Percentiles rank a stretch among this genome's conserved stretches.
Conservation (phyloP, 2,797 vertebrate species). For the Falco concolor region DNA sequence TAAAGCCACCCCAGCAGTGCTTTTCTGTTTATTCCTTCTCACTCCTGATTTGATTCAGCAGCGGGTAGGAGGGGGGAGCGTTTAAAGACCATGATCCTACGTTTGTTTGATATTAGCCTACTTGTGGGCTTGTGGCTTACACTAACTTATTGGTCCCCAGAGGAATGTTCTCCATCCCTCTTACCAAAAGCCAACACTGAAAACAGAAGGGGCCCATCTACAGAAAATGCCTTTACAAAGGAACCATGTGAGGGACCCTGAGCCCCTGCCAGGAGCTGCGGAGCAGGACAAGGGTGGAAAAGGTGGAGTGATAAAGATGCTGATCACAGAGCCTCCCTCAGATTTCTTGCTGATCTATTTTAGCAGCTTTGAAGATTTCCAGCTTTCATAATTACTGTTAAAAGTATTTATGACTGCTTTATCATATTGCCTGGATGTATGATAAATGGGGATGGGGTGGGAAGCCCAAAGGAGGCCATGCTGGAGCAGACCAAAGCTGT, state of each 20-base stretch:
- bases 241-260: not conserved
- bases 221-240: not conserved
- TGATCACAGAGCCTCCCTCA: not conserved
- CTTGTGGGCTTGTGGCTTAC: not conserved
- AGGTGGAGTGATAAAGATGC: not conserved
- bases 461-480: not conserved
- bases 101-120: conserved; percentile 13
- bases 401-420: not conserved
- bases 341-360: not conserved
- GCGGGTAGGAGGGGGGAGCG: not conserved
- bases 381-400: not conserved
- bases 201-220: not conserved
- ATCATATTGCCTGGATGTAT: not conserved
- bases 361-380: not conserved
- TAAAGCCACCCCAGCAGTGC: not conserved
- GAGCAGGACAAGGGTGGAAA: not conserved
- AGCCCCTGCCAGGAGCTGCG: not conserved
- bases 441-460: not conserved
- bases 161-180: conserved; percentile 2
- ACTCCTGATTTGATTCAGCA: not conserved
- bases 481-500: not conserved
- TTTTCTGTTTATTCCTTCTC: not conserved
- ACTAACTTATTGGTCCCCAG: not conserved
- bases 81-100: not conserved
- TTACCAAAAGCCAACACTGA: not conserved